These are phyloP conservation scores for Caenorhabditis japonica DNA, from an alignment of 2,888 invertebrate species.

Conservation along the genomic window DNA sequence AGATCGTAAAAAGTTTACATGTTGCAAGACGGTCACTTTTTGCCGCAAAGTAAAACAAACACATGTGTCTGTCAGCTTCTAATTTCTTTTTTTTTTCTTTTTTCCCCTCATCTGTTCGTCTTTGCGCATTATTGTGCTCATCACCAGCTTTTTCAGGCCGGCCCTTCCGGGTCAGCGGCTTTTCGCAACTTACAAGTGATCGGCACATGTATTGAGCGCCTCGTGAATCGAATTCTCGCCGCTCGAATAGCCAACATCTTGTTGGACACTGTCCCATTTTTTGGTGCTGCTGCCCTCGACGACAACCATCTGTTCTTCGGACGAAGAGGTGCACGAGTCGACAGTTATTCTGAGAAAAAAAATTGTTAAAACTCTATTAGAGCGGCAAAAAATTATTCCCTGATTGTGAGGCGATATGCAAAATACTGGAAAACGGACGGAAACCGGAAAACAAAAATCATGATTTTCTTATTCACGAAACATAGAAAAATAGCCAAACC, in stretches of 20 bases:
- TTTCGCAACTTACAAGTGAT: conserved; percentile 45
- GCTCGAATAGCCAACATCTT: conserved; percentile 70
- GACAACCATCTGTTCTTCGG: conserved; percentile 54
- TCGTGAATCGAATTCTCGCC: conserved; percentile 70
- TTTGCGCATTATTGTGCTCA: conserved; percentile 3
- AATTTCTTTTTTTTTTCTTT: not conserved
- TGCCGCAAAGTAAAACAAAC: conserved; percentile 8
- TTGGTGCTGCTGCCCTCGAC: conserved; percentile 19
- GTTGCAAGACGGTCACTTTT: conserved; percentile 18
- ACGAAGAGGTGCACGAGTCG: conserved; percentile 51
- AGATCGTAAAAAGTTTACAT: conserved; percentile 34
- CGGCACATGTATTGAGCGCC: conserved; percentile 51
- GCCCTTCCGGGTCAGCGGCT: conserved; percentile 17
- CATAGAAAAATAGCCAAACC: too few relatives aligned
- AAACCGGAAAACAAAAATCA: too few relatives aligned
- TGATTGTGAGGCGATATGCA: too few relatives aligned
- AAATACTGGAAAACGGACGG: too few relatives aligned
- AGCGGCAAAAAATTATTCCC: too few relatives aligned
- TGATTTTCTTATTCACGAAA: too few relatives aligned
- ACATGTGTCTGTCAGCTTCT: conserved; percentile 1
- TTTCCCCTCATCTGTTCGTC: not conserved
- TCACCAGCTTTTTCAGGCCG: not conserved
- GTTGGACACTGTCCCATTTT: conserved; percentile 62
- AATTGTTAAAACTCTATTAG: too few relatives aligned
- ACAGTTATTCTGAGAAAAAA: conserved; percentile 49